Conservation (phyloP, 2,113 vertebrate species). For the Equus quagga region DNA sequence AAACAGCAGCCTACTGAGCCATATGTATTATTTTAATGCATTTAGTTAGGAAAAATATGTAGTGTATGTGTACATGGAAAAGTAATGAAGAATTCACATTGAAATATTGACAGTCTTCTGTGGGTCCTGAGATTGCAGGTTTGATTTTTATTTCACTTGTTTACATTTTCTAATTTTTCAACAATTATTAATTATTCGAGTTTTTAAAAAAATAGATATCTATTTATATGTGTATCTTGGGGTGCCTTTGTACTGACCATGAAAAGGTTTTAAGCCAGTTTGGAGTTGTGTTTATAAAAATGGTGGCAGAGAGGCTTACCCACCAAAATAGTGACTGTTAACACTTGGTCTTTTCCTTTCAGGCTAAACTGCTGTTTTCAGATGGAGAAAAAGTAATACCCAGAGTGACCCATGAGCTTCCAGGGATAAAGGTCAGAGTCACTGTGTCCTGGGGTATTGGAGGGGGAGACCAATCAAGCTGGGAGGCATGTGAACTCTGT, state of each 20-base stretch:
- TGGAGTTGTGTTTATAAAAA: constrained; percentile 12
- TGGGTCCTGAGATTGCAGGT: not conserved
- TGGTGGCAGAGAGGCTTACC: not conserved
- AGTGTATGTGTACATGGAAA: not conserved
- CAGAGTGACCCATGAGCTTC: constrained; percentile 87
- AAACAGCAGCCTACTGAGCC: not conserved
- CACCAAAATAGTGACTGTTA: not conserved
- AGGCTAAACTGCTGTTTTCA: constrained; percentile 96
- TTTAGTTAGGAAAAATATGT: not conserved
- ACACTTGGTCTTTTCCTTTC: constrained; percentile 52
- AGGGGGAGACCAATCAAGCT: not conserved
- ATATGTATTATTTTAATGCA: not conserved
- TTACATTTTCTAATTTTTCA: constrained; percentile 31
- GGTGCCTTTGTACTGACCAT: not conserved
- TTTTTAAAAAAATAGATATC: not conserved
- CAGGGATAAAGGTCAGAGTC: constrained; percentile 90
- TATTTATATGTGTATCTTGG: not conserved
- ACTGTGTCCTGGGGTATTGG: not conserved
- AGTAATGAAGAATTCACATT: not conserved
- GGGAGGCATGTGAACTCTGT: not conserved
- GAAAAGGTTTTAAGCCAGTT: not conserved
- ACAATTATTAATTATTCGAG: not conserved
- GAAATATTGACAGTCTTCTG: not conserved
- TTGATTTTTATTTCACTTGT: not conserved
- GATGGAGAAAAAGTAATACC: constrained; percentile 90